Base-by-base conservation (phyloP, 2,888 invertebrate genomes). In the Aspidapion aeneum region DNA sequence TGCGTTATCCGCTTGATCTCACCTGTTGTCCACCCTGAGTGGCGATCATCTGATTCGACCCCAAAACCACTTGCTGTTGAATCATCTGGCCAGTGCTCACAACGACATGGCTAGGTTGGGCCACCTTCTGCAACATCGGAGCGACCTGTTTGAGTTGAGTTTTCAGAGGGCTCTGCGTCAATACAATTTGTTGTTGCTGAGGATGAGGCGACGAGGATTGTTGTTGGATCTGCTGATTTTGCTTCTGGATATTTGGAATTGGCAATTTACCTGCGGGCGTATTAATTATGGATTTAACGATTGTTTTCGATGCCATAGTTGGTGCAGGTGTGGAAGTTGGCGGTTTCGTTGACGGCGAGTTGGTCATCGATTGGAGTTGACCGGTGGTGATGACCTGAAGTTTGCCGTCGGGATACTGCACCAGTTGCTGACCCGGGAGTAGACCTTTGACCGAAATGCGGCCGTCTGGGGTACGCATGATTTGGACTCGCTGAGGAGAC, bases 371-470 rank as follows among this genome's bases (percentile, higher is more conserved):
- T 64, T 75, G 74, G 59, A 77, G 71, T 74, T 88, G 88, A 5
- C 85, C 84, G 9, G 88, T 85, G 77, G 87, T 89, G 48, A 92
- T 84, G 18, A 96, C 89, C 76, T 96, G 96, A 20, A 96, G 81
- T 77, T 94, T 94, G 0, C 97, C 97, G 78, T 97, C 96, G 0
- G 96, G 91, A 86, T 95, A 90, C 77, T 96, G 93, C 54, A 96
- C 89, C 62, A 97, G 82, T 75, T 96, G 96, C 76, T 97, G 97
- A 60, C 96, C 96, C 55, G 95, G 93, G 79, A 94, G 85, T 7
- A 97, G 83, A 0, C 97, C 97, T 65, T 93, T 88, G 1, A 97
- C 96, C 72, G 95, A 93, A 17, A 96, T 83, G 80, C 95, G 94
- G 20, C 96, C 96, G 79, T 95, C 94, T 0, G 94, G 91, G 0